Conservation (phyloP, 1,140 invertebrate genomes). For the Coptotermes formosanus region DNA sequence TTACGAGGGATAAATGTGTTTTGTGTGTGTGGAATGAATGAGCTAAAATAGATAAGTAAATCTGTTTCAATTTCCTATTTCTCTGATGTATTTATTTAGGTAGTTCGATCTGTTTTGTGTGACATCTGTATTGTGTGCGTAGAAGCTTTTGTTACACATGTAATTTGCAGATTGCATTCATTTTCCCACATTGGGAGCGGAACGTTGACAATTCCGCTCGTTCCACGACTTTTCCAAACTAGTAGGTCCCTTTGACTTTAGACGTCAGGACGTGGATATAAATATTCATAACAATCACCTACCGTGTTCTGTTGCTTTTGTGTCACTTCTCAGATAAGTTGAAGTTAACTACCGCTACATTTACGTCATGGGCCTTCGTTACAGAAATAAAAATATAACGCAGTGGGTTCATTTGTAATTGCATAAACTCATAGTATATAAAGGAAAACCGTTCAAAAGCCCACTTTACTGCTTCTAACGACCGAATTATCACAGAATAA, state of each 20-base stretch:
- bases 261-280: not conserved
- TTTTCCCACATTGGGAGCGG: too few species aligned
- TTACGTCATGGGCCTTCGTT: not conserved
- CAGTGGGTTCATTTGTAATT: not conserved
- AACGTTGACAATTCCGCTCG: too few species aligned
- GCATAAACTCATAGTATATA: not conserved
- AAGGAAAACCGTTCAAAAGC: not conserved
- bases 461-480: not conserved
- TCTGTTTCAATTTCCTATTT: not conserved
- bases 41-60: not conserved
- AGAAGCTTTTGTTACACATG: too few species aligned
- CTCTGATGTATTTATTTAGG: not conserved
- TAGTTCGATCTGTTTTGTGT: not conserved
- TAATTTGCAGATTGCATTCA: too few species aligned
- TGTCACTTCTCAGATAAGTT: not conserved
- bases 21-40: not conserved
- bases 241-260: not conserved
- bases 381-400: not conserved
- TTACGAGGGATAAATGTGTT: too few species aligned
- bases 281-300: not conserved
- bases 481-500: conserved; percentile 4
- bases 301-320: not conserved
- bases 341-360: not conserved
- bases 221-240: too few species aligned
- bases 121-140: too few species aligned